Evolutionary conservation across 2,797 vertebrate species (phyloP).

Genomic region (Coccyzus lansbergi): DNA sequence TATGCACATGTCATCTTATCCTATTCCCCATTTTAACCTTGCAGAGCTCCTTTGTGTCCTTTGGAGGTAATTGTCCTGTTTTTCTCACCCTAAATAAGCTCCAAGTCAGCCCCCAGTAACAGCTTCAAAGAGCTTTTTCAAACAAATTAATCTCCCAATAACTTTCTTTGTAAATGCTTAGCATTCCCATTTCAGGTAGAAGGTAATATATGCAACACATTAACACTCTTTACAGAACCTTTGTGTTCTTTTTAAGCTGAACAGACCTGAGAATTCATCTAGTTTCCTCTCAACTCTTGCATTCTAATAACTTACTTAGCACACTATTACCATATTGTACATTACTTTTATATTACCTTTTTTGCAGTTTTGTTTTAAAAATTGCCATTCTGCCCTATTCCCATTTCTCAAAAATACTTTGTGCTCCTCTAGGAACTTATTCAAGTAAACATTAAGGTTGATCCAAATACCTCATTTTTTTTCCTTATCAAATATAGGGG

Average conservation of each 20-base stretch:
- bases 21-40: not conserved
- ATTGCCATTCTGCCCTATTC: slow-evolving; percentile 47
- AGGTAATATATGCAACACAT: slow-evolving; percentile 64
- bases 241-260: slow-evolving; percentile 55
- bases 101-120: not conserved
- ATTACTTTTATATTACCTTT: slow-evolving; percentile 51
- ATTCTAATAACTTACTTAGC: slow-evolving; percentile 70
- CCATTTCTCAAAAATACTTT: slow-evolving; percentile 43
- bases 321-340: slow-evolving; percentile 33
- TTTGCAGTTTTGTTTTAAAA: slow-evolving; percentile 64
- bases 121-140: slow-evolving; percentile 35
- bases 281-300: slow-evolving; percentile 5
- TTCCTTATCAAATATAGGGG: not conserved
- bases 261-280: slow-evolving; percentile 37
- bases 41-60: not conserved
- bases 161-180: slow-evolving; percentile 15
- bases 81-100: not conserved
- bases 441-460: slow-evolving; percentile 11
- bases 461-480: not conserved
- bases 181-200: slow-evolving; percentile 57
- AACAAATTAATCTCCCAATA: slow-evolving; percentile 52
- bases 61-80: not conserved
- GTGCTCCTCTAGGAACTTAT: not conserved
- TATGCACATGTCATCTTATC: not conserved
- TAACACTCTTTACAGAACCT: slow-evolving; percentile 56